Percentiles rank a stretch among this genome's conserved stretches.
These are phyloP conservation scores for Eulemur albifrons DNA, from an alignment of 2,797 vertebrate species.

Conservation along the genomic window DNA sequence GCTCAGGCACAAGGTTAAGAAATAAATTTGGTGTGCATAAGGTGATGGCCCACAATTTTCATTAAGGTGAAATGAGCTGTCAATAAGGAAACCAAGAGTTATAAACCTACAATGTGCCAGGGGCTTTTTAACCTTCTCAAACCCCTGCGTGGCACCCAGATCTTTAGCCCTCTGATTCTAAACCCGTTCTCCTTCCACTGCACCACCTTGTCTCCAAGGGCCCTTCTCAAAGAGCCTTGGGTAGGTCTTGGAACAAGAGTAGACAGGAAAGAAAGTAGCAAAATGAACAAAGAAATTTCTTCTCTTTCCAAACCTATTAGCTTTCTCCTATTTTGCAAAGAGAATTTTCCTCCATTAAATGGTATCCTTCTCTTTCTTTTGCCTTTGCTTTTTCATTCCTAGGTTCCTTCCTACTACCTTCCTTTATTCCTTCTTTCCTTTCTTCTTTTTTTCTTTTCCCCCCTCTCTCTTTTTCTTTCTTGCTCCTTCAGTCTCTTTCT, in stretches of 20 bases:
- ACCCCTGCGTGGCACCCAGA: background rate
- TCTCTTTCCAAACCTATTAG: background rate
- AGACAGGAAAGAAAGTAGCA: background rate
- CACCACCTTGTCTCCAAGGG: background rate
- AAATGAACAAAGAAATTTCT: background rate
- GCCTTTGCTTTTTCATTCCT: background rate
- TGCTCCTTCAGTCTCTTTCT: constrained; percentile 67
- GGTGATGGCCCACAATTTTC: background rate
- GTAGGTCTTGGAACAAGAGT: background rate
- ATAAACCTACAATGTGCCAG: background rate
- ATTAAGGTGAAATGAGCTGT: background rate
- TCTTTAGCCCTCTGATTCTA: background rate
- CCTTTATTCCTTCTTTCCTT: background rate
- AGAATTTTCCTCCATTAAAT: background rate
- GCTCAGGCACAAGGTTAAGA: background rate
- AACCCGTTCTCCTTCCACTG: background rate
- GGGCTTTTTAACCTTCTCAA: background rate
- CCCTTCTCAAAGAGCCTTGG: background rate
- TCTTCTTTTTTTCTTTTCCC: no score
- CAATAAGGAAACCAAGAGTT: background rate
- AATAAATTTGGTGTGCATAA: background rate
- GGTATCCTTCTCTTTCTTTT: background rate
- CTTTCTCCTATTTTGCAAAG: background rate
- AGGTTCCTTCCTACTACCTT: background rate
- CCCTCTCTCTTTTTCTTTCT: background rate